Evolutionary conservation across 2,797 vertebrate species (phyloP).

Genomic region (Lagorchestes hirsutus): DNA sequence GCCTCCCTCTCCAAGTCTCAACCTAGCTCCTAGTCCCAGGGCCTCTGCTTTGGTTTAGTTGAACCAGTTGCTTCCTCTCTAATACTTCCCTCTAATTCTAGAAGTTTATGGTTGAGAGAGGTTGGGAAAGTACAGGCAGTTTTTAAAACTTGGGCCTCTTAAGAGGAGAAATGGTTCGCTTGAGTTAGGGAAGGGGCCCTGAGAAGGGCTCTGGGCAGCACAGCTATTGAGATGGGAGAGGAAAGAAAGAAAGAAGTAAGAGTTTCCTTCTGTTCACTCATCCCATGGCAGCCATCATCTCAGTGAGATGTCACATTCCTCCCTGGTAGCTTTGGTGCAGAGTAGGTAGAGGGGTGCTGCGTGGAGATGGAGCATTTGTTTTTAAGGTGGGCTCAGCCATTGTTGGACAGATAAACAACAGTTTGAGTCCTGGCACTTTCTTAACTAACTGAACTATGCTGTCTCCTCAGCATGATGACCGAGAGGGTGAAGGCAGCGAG

Average conservation of each 20-base stretch:
- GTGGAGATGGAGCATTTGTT: not conserved
- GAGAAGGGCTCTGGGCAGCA: not conserved
- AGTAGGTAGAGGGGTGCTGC: not conserved
- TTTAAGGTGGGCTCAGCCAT: not conserved
- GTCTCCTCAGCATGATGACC: constrained; percentile 92
- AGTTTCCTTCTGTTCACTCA: no score
- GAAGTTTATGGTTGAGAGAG: not conserved
- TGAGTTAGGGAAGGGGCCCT: not conserved
- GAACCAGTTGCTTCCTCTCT: not conserved
- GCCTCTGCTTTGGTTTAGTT: not conserved
- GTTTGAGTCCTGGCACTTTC: not conserved
- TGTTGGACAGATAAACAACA: not conserved
- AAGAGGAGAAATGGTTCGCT: not conserved
- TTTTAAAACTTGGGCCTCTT: not conserved
- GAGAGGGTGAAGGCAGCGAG: constrained; percentile 90
- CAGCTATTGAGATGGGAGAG: not conserved
- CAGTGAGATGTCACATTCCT: not conserved
- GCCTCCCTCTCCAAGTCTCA: not conserved
- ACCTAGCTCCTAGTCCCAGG: not conserved
- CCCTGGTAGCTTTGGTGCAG: not conserved
- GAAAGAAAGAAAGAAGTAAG: not conserved
- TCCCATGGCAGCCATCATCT: not conserved
- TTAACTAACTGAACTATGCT: constrained; percentile 22
- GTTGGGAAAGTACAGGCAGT: not conserved
- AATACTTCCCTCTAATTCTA: not conserved